Percentiles rank a stretch among this genome's conserved stretches.
Conservation (phyloP, 2,113 vertebrate species). For the Lophius piscatorius region DNA sequence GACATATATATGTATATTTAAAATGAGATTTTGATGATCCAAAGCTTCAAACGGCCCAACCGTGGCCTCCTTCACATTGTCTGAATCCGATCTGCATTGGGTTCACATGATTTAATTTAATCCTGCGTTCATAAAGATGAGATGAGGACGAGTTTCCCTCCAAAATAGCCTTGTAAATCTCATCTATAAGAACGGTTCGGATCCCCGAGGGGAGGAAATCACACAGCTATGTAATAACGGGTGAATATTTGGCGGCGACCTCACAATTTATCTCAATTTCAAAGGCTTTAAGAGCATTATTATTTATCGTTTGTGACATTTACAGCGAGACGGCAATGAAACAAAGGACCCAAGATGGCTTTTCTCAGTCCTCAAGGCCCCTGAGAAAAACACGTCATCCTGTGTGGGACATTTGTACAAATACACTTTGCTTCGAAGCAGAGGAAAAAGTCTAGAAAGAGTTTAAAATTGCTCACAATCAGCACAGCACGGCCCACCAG, state of each 20-base stretch:
- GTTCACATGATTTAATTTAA: conserved; percentile 44
- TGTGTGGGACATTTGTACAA: neutral
- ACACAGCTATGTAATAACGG: conserved; percentile 42
- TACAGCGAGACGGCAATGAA: conserved; percentile 33
- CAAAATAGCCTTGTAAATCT: conserved; percentile 46
- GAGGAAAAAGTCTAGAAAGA: neutral
- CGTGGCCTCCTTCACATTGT: conserved; percentile 22
- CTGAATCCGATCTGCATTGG: conserved; percentile 32
- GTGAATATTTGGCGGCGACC: conserved; percentile 44
- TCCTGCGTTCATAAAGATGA: conserved; percentile 33
- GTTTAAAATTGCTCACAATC: neutral
- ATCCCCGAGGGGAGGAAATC: conserved; percentile 46
- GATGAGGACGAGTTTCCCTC: conserved; percentile 36
- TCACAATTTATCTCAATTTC: conserved; percentile 50
- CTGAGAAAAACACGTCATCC: neutral
- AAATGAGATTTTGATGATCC: conserved; percentile 11
- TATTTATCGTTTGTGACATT: conserved; percentile 54
- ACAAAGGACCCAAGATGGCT: conserved; percentile 24
- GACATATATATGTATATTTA: no score
- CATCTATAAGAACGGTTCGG: conserved; percentile 23
- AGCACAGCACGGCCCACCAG: neutral
- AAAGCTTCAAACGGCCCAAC: conserved; percentile 23
- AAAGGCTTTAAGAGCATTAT: conserved; percentile 48
- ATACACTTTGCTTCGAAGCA: neutral
- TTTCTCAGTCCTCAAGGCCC: conserved; percentile 1